Evolutionary conservation across 2,113 vertebrate genomes (phyloP), one percentile per base, ranked within the genome.

Genomic region (Neolamprologus falcicula): DNA sequence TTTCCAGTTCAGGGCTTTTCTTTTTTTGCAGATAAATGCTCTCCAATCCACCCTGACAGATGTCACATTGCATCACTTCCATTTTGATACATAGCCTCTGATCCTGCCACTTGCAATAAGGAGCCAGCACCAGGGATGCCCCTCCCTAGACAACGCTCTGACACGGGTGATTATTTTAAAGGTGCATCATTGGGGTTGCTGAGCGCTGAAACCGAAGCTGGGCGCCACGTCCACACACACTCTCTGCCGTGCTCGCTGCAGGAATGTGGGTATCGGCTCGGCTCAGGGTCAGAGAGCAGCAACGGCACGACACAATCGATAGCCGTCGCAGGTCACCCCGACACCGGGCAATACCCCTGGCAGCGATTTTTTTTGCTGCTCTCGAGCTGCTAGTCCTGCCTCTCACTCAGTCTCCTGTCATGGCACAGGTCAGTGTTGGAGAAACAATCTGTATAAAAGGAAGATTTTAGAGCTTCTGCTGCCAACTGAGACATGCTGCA

Each of bases 1-100:
- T 97, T 97, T 97, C 95, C 96, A 96, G 97, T 97, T 97, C 96
- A 97, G 59, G 93, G 96, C 96, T 92, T 95, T 93, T 93, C 89
- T 90, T 92, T 94, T 91, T 95, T 94, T 94, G 73, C 95, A 94
- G 95, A 95, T 93, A 97, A 96, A 97, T 96, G 95, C 96, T 96
- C 92, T 93, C 76, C 96, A 94, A 94, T 97, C 92, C 88, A 94
- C 95, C 94, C 92, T 97, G 97, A 97, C 95, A 93, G 94, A 94
- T 91, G 96, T 97, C 97, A 96, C 95, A 90, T 96, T 95, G 89
- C 94, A 96, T 97, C 86, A 94, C 92, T 85, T 92, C 90, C 94
- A 90, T 96, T 92, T 87, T 96, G 90, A 97, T 96, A 92, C 95
- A 79, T 96, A 95, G 96, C 96, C 96, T 97, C 95, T 90, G 94